Evolutionary conservation across 2,888 invertebrate species (phyloP), one percentile per base, ranked within the genome.

Genomic region (Dasypolia templi): DNA sequence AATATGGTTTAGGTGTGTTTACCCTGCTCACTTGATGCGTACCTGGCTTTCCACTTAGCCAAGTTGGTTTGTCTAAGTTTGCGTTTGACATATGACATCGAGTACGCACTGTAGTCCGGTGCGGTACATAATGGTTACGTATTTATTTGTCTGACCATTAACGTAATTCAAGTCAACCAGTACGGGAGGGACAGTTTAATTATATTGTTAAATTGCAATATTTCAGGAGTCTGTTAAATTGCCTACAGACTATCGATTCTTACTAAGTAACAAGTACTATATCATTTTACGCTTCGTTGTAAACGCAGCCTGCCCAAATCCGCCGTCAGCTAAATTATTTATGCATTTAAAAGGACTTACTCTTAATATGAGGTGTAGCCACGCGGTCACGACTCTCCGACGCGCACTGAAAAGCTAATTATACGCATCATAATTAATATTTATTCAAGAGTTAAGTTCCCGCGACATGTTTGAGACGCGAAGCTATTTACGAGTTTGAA

Each of bases 341-440:
- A 95, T 95, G 95, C 94, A 96, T 96, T 95, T 95, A 93, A 95
- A 95, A 95, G 96, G 96, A 95, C 95, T 95, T 95, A 92, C 92
- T 93, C 92, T 91, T 96, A 96, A 96, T 96, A 94, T 95, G 95
- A 95, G 94, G 93, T 94, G 93, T 92, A 93, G 94, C 92, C 89
- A 92, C 93, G 91, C 93, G 93, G 95, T 94, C 96, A 95, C 95
- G 95, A 94, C 92, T 94, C 92, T 83, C 89, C 83, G 89, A 86
- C 90, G 89, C 80, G 87, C 81, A 84, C 86, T 91, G 91, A 92
- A 92, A 92, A 93, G 93, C 92, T 95, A 94, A 95, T 95, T 93
- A 95, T 88, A 79, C 85, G 75, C 75, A 72, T 82, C 86, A 77
- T 91, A 87, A 89, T 92, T 88, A 89, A 91, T 85, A 86, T 86